These are phyloP conservation scores for Turnix velox DNA, from an alignment of 2,113 vertebrate species.

Conservation along the genomic window DNA sequence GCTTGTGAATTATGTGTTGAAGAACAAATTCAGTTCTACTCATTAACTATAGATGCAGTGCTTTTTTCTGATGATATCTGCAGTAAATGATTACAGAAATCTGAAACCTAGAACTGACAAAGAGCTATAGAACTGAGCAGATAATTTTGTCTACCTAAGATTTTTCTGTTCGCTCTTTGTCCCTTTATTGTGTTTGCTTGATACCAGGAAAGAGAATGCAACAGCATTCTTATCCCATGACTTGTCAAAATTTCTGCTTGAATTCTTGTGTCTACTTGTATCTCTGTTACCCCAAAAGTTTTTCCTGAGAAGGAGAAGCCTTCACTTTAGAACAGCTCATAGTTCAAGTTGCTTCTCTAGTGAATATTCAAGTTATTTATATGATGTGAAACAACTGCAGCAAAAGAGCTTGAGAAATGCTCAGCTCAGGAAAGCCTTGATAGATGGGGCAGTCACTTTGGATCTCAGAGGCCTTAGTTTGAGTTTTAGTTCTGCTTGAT, in stretches of 20 bases:
- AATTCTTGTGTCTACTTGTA: too few species aligned
- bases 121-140: background rate
- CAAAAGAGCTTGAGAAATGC: background rate
- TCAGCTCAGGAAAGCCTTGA: background rate
- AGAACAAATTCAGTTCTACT: background rate
- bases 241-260: background rate
- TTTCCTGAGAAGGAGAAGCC: background rate
- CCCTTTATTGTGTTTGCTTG: background rate
- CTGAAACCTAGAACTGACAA: background rate
- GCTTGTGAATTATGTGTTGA: background rate
- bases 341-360: background rate
- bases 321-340: rapidly evolving
- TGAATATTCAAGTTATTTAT: conserved; percentile 11
- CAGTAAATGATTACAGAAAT: background rate
- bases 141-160: background rate
- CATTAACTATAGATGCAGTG: background rate
- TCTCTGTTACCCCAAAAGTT: background rate
- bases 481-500: background rate
- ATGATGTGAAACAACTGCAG: background rate
- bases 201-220: background rate
- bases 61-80: background rate
- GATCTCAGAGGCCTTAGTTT: background rate
- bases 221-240: background rate
- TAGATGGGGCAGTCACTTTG: background rate
- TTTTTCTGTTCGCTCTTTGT: background rate